Conservation (phyloP, 53 echinoderm and acorn worm species). For the Apostichopus leukothele region DNA sequence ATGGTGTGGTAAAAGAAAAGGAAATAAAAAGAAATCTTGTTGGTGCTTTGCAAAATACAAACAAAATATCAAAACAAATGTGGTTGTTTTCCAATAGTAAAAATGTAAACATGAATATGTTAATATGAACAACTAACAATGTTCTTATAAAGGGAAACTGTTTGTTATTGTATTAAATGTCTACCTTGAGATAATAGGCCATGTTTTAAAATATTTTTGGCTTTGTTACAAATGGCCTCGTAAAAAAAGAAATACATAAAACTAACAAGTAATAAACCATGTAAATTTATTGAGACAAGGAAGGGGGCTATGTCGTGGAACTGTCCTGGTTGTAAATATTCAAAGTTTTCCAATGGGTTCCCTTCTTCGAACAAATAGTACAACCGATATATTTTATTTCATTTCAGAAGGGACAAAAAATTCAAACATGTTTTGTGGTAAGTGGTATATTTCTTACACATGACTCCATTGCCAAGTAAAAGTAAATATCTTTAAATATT, state of each 20-base stretch:
- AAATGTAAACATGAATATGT: not conserved
- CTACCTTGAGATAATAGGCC: not conserved
- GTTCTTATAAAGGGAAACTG: not conserved
- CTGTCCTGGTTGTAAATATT: not conserved
- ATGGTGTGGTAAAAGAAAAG: not conserved
- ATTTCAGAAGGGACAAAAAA: not conserved
- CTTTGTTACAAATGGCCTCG: too few relatives aligned
- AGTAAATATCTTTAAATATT: not conserved
- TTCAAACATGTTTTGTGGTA: not conserved
- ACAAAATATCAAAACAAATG: too few relatives aligned
- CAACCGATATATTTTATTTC: not conserved
- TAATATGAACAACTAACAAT: not conserved
- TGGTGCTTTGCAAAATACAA: too few relatives aligned
- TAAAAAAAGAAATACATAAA: too few relatives aligned
- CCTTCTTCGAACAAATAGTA: not conserved
- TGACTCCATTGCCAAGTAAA: not conserved
- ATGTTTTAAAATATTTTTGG: not conserved
- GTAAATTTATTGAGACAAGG: too few relatives aligned
- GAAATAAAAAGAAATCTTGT: not conserved
- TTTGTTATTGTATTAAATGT: not conserved
- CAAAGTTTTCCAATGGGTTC: not conserved
- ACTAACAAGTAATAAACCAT: not conserved
- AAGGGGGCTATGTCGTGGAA: not conserved
- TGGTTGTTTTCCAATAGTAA: too few relatives aligned
- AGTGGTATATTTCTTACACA: not conserved